phyloP scores from a whole-genome alignment of 2,888 invertebrate genomes.

The Erebia ligea region DNA sequence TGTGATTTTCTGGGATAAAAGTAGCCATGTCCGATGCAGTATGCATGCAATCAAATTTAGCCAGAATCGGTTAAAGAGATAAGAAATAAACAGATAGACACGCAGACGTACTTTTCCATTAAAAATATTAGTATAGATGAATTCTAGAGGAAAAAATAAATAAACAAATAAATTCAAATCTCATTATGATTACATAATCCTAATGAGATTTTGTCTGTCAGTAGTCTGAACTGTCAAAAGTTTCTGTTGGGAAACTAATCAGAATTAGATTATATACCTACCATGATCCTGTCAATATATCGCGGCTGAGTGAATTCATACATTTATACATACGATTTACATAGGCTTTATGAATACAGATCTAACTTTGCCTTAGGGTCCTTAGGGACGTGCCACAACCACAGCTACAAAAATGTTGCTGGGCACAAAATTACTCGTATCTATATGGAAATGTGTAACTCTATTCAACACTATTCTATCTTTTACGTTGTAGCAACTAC shows the following conservation, averaged over 20 bases:
- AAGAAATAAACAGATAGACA: too few relatives aligned
- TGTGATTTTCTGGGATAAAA: too few relatives aligned
- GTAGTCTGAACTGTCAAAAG: not conserved
- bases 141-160: not conserved
- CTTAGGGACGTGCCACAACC: not conserved
- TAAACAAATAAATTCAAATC: not conserved
- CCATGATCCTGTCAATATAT: not conserved
- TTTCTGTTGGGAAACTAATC: not conserved
- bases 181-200: not conserved
- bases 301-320: slow-evolving; percentile 6
- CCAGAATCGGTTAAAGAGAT: too few relatives aligned
- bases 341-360: slow-evolving; percentile 8
- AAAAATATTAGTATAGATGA: too few relatives aligned
- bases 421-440: too few relatives aligned
- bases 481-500: too few relatives aligned
- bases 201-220: too few relatives aligned
- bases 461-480: too few relatives aligned
- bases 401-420: too few relatives aligned
- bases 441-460: too few relatives aligned
- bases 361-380: not conserved
- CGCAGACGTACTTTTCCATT: not conserved
- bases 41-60: too few relatives aligned
- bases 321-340: not conserved
- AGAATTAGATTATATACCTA: not conserved
- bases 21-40: too few relatives aligned